These are phyloP conservation scores for Scrobipalpa atriplicella DNA, from an alignment of 2,888 invertebrate species.

Conservation along the genomic window DNA sequence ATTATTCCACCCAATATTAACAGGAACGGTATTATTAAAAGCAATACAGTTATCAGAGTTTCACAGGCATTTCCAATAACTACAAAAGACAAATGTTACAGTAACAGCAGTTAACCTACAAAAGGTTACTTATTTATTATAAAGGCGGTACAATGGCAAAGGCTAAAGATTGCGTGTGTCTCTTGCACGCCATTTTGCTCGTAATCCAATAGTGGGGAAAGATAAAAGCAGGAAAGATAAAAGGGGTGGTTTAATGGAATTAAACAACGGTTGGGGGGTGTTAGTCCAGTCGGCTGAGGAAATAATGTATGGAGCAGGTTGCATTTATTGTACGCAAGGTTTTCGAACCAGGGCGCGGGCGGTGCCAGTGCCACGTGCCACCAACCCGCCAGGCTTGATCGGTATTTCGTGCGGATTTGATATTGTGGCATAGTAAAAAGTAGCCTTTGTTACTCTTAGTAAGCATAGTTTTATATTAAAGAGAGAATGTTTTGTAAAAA, in stretches of 20 bases:
- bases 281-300: background rate
- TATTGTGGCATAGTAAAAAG: too few relatives aligned
- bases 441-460: too few relatives aligned
- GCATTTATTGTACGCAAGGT: too few relatives aligned
- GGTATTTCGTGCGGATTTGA: too few relatives aligned
- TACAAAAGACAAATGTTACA: background rate
- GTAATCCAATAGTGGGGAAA: slow-evolving; percentile 79
- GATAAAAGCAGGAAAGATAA: slow-evolving; percentile 80
- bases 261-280: slow-evolving; percentile 66
- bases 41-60: background rate
- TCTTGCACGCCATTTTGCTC: slow-evolving; percentile 75
- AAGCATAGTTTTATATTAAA: too few relatives aligned
- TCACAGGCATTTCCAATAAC: background rate
- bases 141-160: slow-evolving; percentile 60
- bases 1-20: too few relatives aligned
- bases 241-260: slow-evolving; percentile 82
- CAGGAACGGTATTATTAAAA: background rate
- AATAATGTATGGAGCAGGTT: background rate
- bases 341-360: too few relatives aligned
- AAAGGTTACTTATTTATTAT: slow-evolving; percentile 48
- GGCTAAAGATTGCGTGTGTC: slow-evolving; percentile 74
- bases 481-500: too few relatives aligned
- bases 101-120: slow-evolving; percentile 29
- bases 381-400: too few relatives aligned
- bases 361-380: too few relatives aligned